Percentiles rank a stretch among this genome's conserved stretches.
These are phyloP conservation scores for Crotophaga sulcirostris DNA, from an alignment of 2,113 vertebrate species.

Conservation along the genomic window DNA sequence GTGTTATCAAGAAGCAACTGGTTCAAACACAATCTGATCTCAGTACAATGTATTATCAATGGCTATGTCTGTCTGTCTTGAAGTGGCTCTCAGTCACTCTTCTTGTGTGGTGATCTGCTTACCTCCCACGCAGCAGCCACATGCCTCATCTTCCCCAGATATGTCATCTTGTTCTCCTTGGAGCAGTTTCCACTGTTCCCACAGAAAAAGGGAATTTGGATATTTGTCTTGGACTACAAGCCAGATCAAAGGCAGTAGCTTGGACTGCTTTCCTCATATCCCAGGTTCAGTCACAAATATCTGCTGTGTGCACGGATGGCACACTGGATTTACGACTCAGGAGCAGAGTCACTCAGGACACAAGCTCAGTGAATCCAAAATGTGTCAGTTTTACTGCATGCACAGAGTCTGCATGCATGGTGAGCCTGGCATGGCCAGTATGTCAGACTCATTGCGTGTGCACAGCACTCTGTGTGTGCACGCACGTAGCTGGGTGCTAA, in stretches of 20 bases:
- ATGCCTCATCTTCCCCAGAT: not conserved
- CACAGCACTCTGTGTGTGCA: fast-evolving
- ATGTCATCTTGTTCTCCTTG: not conserved
- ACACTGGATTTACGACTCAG: not conserved
- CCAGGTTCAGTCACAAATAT: not conserved
- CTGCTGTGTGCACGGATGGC: fast-evolving
- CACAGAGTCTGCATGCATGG: fast-evolving
- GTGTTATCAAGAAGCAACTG: not conserved
- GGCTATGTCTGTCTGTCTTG: not conserved
- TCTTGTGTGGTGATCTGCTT: not conserved
- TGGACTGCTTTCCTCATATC: not conserved
- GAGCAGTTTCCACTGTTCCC: not conserved
- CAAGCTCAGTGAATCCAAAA: not conserved
- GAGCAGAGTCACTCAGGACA: not conserved
- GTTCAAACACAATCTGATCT: not conserved
- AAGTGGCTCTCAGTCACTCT: not conserved
- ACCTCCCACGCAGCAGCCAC: not conserved
- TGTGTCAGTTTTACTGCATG: not conserved
- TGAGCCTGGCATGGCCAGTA: not conserved
- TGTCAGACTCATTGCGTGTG: fast-evolving
- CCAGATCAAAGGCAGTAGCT: not conserved
- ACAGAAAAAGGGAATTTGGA: not conserved
- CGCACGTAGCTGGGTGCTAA: not conserved
- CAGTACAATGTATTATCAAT: not conserved
- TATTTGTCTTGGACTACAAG: not conserved